These are phyloP conservation scores for Tachina lurida DNA, from an alignment of 2,888 invertebrate genomes.

Conservation along the genomic window DNA sequence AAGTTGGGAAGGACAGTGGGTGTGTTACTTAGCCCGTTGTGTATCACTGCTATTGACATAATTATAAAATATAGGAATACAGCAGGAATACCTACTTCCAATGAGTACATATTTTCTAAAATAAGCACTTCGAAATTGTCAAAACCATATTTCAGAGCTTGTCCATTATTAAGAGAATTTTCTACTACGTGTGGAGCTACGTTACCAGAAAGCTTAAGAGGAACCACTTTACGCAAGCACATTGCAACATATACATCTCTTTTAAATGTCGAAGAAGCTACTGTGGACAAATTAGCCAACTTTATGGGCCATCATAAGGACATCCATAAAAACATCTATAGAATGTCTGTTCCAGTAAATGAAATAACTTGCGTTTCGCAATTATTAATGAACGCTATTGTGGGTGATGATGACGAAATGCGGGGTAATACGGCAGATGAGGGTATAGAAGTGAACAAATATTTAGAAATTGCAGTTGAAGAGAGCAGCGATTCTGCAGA, in stretches of 20 bases:
- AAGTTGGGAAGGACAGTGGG: constrained; percentile 41
- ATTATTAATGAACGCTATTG: constrained; percentile 35
- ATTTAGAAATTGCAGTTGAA: no score
- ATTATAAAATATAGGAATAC: constrained; percentile 34
- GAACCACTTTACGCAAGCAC: constrained; percentile 40
- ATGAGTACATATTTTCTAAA: constrained; percentile 35
- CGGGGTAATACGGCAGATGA: background rate
- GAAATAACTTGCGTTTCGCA: constrained; percentile 37
- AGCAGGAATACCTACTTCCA: constrained; percentile 23
- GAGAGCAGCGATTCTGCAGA: no score
- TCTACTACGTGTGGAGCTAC: constrained; percentile 37
- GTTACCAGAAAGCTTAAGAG: constrained; percentile 39
- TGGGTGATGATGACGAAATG: constrained; percentile 2
- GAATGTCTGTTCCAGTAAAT: constrained; percentile 28
- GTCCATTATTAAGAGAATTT: constrained; percentile 27
- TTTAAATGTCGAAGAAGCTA: constrained; percentile 35
- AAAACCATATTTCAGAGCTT: background rate
- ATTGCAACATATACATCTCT: constrained; percentile 49
- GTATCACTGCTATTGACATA: constrained; percentile 18
- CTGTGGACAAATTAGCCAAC: constrained; percentile 40
- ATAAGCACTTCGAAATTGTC: constrained; percentile 11
- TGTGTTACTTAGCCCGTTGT: constrained; percentile 20
- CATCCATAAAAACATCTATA: constrained; percentile 42
- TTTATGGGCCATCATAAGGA: constrained; percentile 54
- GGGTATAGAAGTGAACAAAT: no score